Conservation (phyloP, 2,797 vertebrate genomes). For the Muscicapa striata region DNA sequence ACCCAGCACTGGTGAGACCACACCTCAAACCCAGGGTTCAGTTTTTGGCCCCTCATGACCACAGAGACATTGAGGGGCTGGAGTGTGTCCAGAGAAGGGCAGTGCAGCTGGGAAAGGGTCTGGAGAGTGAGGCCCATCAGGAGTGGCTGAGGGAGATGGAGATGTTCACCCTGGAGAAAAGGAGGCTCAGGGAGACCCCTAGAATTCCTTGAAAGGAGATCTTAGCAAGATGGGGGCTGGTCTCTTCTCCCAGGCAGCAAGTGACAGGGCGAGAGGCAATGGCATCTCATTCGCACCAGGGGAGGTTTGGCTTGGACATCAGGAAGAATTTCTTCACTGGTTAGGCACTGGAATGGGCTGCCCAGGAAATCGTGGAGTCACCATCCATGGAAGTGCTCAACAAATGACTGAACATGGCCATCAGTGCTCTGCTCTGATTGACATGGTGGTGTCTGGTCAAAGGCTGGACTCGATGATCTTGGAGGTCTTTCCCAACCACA, state of each 20-base stretch:
- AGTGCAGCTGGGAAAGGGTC: background rate
- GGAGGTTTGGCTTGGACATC: background rate
- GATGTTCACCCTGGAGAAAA: background rate
- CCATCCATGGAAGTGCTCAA: background rate
- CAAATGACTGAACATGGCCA: background rate
- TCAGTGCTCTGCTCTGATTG: background rate
- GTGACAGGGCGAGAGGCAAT: background rate
- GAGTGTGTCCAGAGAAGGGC: background rate
- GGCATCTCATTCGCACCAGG: background rate
- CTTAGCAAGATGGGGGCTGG: background rate
- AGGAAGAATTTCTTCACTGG: background rate
- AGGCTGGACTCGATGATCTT: background rate
- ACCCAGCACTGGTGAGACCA: background rate
- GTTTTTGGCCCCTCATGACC: background rate
- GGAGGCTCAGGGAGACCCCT: background rate
- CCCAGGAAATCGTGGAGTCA: background rate
- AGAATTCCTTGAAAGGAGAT: background rate
- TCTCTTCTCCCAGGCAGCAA: background rate
- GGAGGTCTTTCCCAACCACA: background rate
- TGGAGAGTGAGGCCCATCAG: background rate
- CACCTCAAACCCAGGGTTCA: background rate
- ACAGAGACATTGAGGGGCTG: background rate
- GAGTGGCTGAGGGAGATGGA: background rate
- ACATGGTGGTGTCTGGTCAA: background rate
- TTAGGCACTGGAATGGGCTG: background rate